Base-by-base conservation (phyloP, 2,797 vertebrate species). In the Mallotus villosus region DNA sequence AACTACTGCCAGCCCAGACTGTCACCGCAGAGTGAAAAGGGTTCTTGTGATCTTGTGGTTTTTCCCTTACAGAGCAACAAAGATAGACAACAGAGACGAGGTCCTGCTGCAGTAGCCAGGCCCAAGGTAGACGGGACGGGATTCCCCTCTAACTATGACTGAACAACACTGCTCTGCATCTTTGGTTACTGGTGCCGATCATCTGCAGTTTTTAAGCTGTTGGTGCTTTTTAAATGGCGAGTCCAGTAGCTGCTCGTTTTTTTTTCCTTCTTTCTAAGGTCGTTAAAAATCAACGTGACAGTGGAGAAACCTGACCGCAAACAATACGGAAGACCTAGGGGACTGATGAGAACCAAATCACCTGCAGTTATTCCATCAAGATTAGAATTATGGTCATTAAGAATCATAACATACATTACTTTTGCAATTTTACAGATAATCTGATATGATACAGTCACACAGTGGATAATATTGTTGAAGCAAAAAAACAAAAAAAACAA, bases 1-100 rank as follows among this genome's bases (percentile, higher is more conserved):
- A 87, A 92, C 84, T 55, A 55, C 16, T 17, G 51, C 19, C 51
- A n/a, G 17, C 2, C 49, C 49, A 51, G 16, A 14, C 49, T 51
- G 49, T 3, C 49, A 51, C 17, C 5, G 49, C 49, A 51, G 49
- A 51, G 49, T 51, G 17, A 55, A 53, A 55, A 55, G 17, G 51
- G 19, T n/a, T 55, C 75, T 89, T 81, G 84, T 53, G 65, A 29
- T 87, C 78, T 75, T 88, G 92, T 92, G 90, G 88, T 90, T 82
- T 91, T 92, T 90, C 82, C 93, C 90, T 95, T 93, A 86, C 76
- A 89, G 76, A 88, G 67, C 62, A 68, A 90, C 82, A 84, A 32
- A 60, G 86, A 85, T 60, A 92, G 81, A 78, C 85, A 81, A 86
- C 83, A 86, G 84, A 78, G 76, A 82, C 83, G 83, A 63, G 81